Percentiles rank a stretch among this genome's conserved stretches.
These are phyloP conservation scores for Propithecus perrieri DNA, from an alignment of 2,797 vertebrate species.

Conservation along the genomic window DNA sequence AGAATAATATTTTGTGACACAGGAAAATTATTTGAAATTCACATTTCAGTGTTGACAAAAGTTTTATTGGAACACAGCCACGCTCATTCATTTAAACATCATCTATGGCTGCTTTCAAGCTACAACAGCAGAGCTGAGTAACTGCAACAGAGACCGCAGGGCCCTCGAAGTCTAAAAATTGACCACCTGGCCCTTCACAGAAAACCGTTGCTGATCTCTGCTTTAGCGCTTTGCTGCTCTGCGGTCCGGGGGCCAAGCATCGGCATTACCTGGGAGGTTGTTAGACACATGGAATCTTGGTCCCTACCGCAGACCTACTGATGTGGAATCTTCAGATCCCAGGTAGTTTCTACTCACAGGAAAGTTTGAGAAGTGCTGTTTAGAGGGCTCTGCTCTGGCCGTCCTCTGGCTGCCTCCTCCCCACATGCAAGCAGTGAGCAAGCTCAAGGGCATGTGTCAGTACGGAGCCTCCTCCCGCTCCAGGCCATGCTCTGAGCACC, in stretches of 20 bases:
- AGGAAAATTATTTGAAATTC: not conserved
- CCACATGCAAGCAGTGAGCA: not conserved
- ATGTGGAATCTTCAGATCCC: not conserved
- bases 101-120: not conserved
- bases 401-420: not conserved
- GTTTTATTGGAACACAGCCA: too few species aligned
- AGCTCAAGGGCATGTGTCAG: not conserved
- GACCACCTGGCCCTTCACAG: not conserved
- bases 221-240: not conserved
- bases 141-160: not conserved
- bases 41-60: not conserved
- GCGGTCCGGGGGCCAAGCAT: fast-evolving
- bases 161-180: not conserved
- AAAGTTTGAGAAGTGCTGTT: not conserved
- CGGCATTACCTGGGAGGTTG: not conserved
- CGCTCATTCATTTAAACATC: fast-evolving
- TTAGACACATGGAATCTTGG: not conserved
- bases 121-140: not conserved
- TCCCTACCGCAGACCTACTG: not conserved
- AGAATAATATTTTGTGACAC: not conserved
- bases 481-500: not conserved
- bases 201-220: not conserved
- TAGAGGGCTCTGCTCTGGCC: too few species aligned
- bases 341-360: not conserved
- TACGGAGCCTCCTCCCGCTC: not conserved